Percentiles rank a stretch among this genome's conserved stretches.
phyloP scores from a whole-genome alignment of 2,113 vertebrate species.

The Ctenodactylus gundi region DNA sequence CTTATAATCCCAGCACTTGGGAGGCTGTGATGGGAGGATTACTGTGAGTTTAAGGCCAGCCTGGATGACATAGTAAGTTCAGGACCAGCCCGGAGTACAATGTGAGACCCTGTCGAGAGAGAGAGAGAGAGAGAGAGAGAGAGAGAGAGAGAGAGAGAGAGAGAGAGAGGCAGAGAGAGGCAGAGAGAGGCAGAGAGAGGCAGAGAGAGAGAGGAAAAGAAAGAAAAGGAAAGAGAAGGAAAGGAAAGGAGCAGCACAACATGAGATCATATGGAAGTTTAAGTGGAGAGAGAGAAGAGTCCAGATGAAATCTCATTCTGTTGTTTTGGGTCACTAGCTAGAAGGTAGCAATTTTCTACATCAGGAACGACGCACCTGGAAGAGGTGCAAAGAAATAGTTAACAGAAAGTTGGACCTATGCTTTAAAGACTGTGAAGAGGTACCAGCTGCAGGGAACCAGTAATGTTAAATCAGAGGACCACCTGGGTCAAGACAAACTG shows the following conservation, averaged over 20 bases:
- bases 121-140: no score
- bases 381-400: background rate
- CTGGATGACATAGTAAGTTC: no score
- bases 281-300: background rate
- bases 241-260: background rate
- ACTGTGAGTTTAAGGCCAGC: no score
- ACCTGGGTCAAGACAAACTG: background rate
- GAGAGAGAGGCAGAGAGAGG: no score
- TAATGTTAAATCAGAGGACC: background rate
- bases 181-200: no score
- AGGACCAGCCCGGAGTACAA: no score
- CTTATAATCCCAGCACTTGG: no score
- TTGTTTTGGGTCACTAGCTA: background rate
- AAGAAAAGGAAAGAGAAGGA: background rate
- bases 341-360: background rate
- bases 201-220: no score
- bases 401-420: background rate
- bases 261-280: background rate
- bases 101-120: no score
- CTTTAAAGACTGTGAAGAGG: background rate
- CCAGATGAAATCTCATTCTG: background rate
- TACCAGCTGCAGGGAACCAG: background rate
- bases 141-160: no score
- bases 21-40: no score
- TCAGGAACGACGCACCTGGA: background rate